Base-by-base conservation (phyloP, 1,140 invertebrate species). In the Manduca sexta region DNA sequence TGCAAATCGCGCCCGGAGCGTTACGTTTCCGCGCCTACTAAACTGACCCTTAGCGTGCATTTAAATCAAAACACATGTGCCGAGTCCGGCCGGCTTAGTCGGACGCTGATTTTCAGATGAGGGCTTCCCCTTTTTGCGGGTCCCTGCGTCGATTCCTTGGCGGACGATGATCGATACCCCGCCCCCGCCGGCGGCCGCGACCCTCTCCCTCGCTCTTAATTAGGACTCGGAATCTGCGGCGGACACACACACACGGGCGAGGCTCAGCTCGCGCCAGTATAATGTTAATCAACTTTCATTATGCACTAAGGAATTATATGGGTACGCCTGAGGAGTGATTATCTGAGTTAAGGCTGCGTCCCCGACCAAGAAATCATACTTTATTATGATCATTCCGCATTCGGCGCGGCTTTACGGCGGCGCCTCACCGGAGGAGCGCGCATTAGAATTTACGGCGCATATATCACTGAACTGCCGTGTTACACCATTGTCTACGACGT, bases 211-310 rank as follows among this genome's bases (percentile, higher is more conserved):
- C 74, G 56, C 74, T 83, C 82, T 87, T 87, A 87, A 87, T 87
- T 87, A 87, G 85, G 74, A 81, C 77, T 84, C 76, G 74, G 84
- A 85, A 86, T 87, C 82, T 86, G 84, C 70, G 76, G 75, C 80
- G 79, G 84, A 85, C 85, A 79, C 82, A 78, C 77, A 78, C 80
- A 74, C 71, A 69, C 74, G 63, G 69, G 64, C 60, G 52, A 49
- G 21, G 21, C 21, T 26, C 21, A 26, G 55, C 48, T 45, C 56
- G 42, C 49, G 40, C 47, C 37, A 59, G 67, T 69, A 69, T 80
- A 76, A 82, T 79, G 81, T 82, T 84, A 84, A 83, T 84, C 81
- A 84, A 84, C 77, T 84, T 84, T 84, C 81, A 84, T 84, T 84
- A 84, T 84, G 78, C 79, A 84, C 81, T 83, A 84, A 84, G 81